Evolutionary conservation across 2,797 vertebrate species (phyloP), one percentile per base, ranked within the genome.

Genomic region (Microtus californicus): DNA sequence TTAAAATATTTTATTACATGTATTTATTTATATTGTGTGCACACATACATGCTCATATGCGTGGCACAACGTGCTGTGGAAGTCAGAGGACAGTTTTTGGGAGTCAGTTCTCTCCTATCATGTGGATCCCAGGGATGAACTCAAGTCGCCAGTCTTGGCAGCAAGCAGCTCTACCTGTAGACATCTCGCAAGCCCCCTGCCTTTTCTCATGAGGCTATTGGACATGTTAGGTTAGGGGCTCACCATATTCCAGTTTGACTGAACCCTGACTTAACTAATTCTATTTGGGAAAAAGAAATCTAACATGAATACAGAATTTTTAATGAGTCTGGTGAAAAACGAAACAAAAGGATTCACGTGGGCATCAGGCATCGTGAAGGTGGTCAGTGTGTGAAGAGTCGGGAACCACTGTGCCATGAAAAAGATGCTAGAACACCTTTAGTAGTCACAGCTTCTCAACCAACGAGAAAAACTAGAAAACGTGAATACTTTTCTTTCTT

Each of bases 401-500:
- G 45, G 37, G 81, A 65, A 27, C 77, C 67, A 73, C 5, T 61
- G 51, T 14, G 5, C 10, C 54, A 34, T 4, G 8, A 78, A 81
- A 74, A 17, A 56, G 19, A 63, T 15, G 25, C 25, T 48, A 40
- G 17, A 31, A 37, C 15, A 63, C 40, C n/a, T 76, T 80, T 29
- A 37, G 67, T 21, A 74, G 37, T 56, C 31, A 37, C 9, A 74
- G 51, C 15, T 74, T 74, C 37, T 56, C 78, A 85, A 78, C 37
- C 15, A 65, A 37, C 61, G 15, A 77, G 61, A 81, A 94, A 96
- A 86, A 14, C 65, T 95, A 94, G 29, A 67, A n/a, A 61, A 48
- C 10, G 40, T 25, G 29, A 31, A 54, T 25, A 27, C 34, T 54
- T 48, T 48, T 48, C 45, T 48, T 2, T 48, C 48, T 31, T 73